A percentile compares a stretch with the other conserved stretches of the same genome.
Evolutionary conservation across 2,888 invertebrate genomes (phyloP).

Genomic region (Eutolmus rufibarbis): DNA sequence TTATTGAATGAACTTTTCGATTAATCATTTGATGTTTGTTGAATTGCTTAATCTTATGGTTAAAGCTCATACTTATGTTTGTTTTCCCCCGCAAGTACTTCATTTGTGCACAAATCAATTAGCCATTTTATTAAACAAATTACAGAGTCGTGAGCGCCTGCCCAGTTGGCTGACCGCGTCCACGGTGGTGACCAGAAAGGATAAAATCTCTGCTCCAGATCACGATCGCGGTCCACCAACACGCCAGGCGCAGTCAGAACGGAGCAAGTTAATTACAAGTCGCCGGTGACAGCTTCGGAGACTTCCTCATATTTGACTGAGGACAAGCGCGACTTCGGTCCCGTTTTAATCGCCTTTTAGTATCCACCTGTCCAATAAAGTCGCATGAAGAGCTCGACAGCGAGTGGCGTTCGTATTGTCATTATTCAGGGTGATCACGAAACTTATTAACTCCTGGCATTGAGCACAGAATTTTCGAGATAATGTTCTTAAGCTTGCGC

Average conservation of each 20-base stretch:
- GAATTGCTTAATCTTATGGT: not conserved
- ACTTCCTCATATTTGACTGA: conserved; percentile 8
- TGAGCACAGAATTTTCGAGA: not conserved
- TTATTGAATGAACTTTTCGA: not conserved
- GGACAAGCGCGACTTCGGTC: not conserved
- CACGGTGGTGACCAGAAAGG: not conserved
- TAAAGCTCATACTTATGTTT: not conserved
- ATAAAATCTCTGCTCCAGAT: not conserved
- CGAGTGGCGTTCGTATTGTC: not conserved
- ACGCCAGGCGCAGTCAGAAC: not conserved
- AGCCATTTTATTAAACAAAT: not conserved
- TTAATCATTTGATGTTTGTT: not conserved
- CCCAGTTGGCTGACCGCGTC: not conserved
- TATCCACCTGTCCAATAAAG: not conserved
- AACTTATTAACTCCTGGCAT: conserved; percentile 22
- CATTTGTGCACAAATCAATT: not conserved
- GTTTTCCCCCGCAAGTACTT: not conserved
- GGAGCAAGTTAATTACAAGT: not conserved
- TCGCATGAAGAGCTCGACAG: not conserved
- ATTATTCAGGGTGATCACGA: not conserved
- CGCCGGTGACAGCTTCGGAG: not conserved
- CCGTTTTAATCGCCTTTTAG: not conserved
- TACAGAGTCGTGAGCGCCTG: not conserved
- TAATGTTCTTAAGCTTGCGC: not conserved
- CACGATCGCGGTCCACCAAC: not conserved